These are phyloP conservation scores for Neoitamus cyanurus DNA, from an alignment of 2,888 invertebrate genomes.

Conservation along the genomic window DNA sequence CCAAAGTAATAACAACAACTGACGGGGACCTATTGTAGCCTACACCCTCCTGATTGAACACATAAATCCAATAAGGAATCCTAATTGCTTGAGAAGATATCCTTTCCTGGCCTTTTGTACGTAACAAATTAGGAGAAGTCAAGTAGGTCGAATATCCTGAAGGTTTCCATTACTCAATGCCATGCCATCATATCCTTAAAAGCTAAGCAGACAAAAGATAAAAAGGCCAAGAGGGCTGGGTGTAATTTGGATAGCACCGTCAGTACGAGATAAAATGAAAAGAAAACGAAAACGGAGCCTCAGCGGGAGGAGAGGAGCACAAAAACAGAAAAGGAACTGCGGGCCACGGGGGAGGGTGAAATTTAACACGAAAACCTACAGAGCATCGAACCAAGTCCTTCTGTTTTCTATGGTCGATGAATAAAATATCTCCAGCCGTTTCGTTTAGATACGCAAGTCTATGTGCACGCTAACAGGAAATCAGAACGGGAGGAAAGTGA, in stretches of 20 bases:
- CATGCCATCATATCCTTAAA: conserved; percentile 33
- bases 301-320: background rate
- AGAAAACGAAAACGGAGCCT: conserved; percentile 9
- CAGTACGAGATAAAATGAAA: conserved; percentile 28
- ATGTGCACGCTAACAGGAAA: conserved; percentile 56
- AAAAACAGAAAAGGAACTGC: background rate
- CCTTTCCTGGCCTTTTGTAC: conserved; percentile 36
- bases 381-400: conserved; percentile 40
- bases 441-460: conserved; percentile 43
- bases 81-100: conserved; percentile 40
- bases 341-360: background rate
- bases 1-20: background rate
- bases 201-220: conserved; percentile 32
- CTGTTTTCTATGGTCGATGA: conserved; percentile 43
- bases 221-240: conserved; percentile 24
- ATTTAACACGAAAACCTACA: conserved; percentile 39
- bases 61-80: conserved; percentile 28
- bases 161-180: conserved; percentile 44
- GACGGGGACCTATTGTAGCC: background rate
- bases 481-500: conserved; percentile 66
- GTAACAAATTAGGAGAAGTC: conserved; percentile 39
- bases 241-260: conserved; percentile 38
- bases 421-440: conserved; percentile 40
- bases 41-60: conserved; percentile 1
- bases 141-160: conserved; percentile 35